These are phyloP conservation scores for Ophiothrix spiculata DNA, from an alignment of 35 echinoderm and acorn worm genomes.

Conservation along the genomic window DNA sequence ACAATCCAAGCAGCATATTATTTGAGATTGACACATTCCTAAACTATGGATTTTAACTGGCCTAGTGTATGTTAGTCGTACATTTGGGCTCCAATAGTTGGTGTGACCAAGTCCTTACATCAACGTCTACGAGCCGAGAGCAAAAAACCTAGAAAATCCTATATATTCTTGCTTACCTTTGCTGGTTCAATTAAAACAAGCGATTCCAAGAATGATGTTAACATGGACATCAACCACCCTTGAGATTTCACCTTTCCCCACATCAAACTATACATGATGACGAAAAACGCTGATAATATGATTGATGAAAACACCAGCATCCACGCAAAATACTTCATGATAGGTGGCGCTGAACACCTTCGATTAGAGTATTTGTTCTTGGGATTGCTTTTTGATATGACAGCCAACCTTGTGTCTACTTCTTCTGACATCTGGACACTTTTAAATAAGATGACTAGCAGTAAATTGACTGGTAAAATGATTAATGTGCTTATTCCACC, in stretches of 20 bases:
- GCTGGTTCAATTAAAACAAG: background rate
- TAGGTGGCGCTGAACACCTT: background rate
- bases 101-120: no score
- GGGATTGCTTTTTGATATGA: background rate
- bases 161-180: background rate
- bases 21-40: no score
- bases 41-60: no score
- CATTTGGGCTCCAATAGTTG: no score
- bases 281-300: background rate
- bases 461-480: background rate
- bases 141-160: no score
- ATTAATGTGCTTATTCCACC: background rate
- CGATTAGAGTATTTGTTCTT: background rate
- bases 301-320: background rate
- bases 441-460: background rate
- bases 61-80: no score
- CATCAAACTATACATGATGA: background rate
- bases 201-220: conserved; percentile 1
- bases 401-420: background rate
- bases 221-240: background rate
- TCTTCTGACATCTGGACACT: background rate
- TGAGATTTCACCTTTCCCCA: background rate
- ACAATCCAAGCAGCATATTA: no score
- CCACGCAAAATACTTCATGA: background rate
- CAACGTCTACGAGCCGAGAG: no score